Evolutionary conservation across 2,888 invertebrate genomes (phyloP).

Genomic region (Fragum sueziense): DNA sequence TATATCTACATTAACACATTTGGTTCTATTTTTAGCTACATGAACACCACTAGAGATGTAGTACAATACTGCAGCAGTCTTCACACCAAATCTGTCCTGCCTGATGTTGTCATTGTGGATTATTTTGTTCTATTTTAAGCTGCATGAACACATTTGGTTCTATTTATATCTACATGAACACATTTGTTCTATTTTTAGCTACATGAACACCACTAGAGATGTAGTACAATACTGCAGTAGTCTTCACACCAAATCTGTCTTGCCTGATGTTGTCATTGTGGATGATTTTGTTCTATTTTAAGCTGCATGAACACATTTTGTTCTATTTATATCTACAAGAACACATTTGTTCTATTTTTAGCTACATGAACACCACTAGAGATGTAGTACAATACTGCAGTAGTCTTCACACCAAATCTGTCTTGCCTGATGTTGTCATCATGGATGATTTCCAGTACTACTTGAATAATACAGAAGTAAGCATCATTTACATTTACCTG

Average conservation of each 20-base stretch:
- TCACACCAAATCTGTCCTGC: not conserved
- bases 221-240: not conserved
- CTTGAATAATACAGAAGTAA: slow-evolving; percentile 58
- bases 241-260: not conserved
- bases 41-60: not conserved
- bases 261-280: slow-evolving; percentile 22
- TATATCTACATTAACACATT: no score
- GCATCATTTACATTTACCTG: not conserved
- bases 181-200: no score
- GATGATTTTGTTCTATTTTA: no score
- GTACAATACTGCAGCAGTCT: not conserved
- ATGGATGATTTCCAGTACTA: slow-evolving; percentile 69
- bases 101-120: slow-evolving; percentile 23
- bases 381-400: slow-evolving; percentile 68
- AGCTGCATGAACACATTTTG: no score
- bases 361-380: slow-evolving; percentile 64
- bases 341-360: slow-evolving; percentile 34
- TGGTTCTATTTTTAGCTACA: not conserved
- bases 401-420: slow-evolving; percentile 63
- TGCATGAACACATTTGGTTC: no score
- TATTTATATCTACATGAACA: no score
- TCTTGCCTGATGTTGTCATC: slow-evolving; percentile 67
- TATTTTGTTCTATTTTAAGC: no score
- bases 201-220: not conserved
- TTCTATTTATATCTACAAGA: no score